Evolutionary conservation across 2,797 vertebrate species (phyloP), one percentile per base, ranked within the genome.

Genomic region (Xenentodon cancila): DNA sequence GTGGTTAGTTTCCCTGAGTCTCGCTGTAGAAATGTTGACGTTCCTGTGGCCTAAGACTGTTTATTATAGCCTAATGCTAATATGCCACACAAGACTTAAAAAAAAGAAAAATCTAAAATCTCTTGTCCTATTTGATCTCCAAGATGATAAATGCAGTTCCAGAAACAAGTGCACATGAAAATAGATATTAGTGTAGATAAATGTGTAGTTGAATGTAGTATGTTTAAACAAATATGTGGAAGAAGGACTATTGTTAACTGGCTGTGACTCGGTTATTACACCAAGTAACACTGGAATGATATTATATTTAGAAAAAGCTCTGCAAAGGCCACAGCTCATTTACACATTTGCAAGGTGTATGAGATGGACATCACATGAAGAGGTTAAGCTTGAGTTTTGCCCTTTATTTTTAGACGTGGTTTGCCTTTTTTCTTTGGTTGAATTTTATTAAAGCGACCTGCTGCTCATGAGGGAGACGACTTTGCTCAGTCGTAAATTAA

Each of bases 251-350:
- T 79, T 21, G 71, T 68, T 61, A 78, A 74, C 68, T 93, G 82
- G 84, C 73, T 0, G 0, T 84, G 80, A 82, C 83, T 87, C 92
- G 92, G 92, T 92, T 93, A 94, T 90, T 75, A 46, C 15, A 30
- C 80, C 67, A 71, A 65, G 68, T 85, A 90, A 92, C 62, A 67
- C 63, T 70, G 71, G 73, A 84, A 83, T 68, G 59, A 90, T 79
- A 87, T 72, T 73, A 79, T 57, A 65, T 57, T 80, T 75, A 85
- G 75, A 87, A 83, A 84, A 81, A 71, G 71, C 73, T 84, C 73
- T 73, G 78, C 65, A 71, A 84, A 84, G 81, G 84, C 84, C 83
- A 85, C 64, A 80, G 80, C 71, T 83, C 47, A 58, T 82, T 86
- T 74, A 79, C 82, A 81, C 77, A 21, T 87, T 54, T 67, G 58